Evolutionary conservation across 2,797 vertebrate genomes (phyloP).

Genomic region (Poeciliopsis presidionis): DNA sequence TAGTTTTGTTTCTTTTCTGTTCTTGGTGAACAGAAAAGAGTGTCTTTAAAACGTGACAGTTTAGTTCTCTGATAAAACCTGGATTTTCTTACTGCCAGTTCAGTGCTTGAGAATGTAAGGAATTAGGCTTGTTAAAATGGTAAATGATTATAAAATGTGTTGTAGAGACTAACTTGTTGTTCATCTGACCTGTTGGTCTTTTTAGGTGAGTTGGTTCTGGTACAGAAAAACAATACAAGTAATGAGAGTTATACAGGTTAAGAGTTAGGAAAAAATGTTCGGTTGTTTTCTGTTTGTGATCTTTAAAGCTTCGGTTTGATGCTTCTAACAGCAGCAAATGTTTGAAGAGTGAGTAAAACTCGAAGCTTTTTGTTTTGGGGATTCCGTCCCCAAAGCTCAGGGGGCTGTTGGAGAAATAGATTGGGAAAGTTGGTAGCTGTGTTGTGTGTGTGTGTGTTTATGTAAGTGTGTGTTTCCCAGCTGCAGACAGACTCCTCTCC

Average conservation of each 20-base stretch:
- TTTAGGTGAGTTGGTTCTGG: not conserved
- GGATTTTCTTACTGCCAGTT: not conserved
- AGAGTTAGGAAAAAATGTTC: not conserved
- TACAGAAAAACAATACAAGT: not conserved
- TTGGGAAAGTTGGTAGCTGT: constrained; percentile 12
- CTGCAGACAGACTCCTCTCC: constrained; percentile 4
- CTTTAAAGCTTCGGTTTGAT: not conserved
- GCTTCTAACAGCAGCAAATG: not conserved
- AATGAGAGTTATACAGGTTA: not conserved
- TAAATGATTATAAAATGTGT: constrained; percentile 38
- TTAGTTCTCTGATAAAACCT: not conserved
- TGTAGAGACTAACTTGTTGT: not conserved
- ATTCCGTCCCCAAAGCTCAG: constrained; percentile 27
- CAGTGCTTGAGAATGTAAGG: not conserved
- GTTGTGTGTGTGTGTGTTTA: constrained; percentile 3
- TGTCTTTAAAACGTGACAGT: not conserved
- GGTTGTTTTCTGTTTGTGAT: not conserved
- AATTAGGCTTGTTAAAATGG: constrained; percentile 44
- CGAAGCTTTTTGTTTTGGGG: constrained; percentile 19
- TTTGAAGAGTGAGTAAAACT: not conserved
- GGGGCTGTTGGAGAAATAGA: constrained; percentile 13
- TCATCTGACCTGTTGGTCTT: not conserved
- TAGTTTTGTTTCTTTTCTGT: not conserved
- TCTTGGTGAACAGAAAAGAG: not conserved
- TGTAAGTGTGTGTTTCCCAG: constrained; percentile 11